Evolutionary conservation across 2,888 invertebrate genomes (phyloP).

Genomic region (Macrophya alboannulata): DNA sequence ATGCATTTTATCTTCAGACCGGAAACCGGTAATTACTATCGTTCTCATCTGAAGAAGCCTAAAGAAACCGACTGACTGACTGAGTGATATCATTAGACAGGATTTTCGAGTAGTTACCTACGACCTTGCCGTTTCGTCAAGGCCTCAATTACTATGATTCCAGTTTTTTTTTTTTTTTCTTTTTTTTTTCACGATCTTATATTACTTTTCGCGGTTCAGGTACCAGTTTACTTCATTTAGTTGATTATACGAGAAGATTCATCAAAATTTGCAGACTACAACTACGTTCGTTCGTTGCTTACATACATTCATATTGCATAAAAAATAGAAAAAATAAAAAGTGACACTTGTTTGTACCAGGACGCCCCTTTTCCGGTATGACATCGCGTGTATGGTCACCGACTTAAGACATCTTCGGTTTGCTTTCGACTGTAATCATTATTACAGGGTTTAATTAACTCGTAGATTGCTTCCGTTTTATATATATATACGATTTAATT

Average conservation of each 20-base stretch:
- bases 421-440: constrained; percentile 49
- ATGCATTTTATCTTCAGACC: neutral
- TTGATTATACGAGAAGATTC: neutral
- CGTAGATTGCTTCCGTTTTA: constrained; percentile 32
- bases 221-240: neutral
- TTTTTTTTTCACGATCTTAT: neutral
- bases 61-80: constrained; percentile 1
- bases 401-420: constrained; percentile 42
- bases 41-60: constrained; percentile 5
- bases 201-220: neutral
- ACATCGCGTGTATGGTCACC: constrained; percentile 3
- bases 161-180: constrained; percentile 47
- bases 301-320: constrained; percentile 22
- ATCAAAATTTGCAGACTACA: neutral
- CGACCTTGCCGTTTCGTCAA: constrained; percentile 72
- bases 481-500: neutral
- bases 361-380: constrained; percentile 57
- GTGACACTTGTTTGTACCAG: constrained; percentile 30
- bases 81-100: constrained; percentile 62
- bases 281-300: neutral
- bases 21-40: constrained; percentile 44
- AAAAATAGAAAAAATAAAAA: constrained; percentile 9
- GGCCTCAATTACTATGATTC: constrained; percentile 70
- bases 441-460: constrained; percentile 39
- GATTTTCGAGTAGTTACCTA: constrained; percentile 57